Conservation (phyloP, 2,797 vertebrate genomes). For the Pelobates cultripes region DNA sequence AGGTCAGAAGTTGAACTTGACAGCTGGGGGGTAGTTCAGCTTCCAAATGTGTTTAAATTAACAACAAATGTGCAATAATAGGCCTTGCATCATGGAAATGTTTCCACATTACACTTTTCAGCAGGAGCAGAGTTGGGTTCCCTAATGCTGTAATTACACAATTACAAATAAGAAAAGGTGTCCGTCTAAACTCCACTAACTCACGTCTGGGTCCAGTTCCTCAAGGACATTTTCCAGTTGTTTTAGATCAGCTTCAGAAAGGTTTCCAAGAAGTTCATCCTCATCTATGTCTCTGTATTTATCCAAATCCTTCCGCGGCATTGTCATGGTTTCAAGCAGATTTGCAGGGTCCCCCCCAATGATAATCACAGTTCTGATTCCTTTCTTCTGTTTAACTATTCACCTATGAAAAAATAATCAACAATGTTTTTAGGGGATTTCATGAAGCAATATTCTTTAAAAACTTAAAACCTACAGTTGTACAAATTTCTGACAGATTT, state of each 20-base stretch:
- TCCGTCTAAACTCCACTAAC: not conserved
- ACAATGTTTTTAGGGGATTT: not conserved
- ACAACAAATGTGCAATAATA: no score
- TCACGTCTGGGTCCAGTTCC: slow-evolving; percentile 96
- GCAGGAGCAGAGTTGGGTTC: no score
- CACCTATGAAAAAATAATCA: not conserved
- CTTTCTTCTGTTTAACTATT: not conserved
- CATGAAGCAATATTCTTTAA: no score
- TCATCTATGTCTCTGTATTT: slow-evolving; percentile 97
- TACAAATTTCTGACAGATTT: no score
- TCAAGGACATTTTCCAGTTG: slow-evolving; percentile 94
- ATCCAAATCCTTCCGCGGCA: slow-evolving; percentile 90
- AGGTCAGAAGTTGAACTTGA: no score
- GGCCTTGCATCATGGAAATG: no score
- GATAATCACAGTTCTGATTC: no score
- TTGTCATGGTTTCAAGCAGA: slow-evolving; percentile 76
- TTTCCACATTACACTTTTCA: no score
- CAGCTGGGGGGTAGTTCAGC: no score
- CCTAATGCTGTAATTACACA: no score
- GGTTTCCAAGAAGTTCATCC: slow-evolving; percentile 91
- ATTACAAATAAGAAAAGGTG: not conserved
- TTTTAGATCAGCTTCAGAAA: slow-evolving; percentile 90
- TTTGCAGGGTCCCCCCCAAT: not conserved
- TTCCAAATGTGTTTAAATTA: no score
- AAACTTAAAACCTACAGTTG: no score